Base-by-base conservation (phyloP, 2,797 vertebrate genomes). In the Caiman crocodilus region DNA sequence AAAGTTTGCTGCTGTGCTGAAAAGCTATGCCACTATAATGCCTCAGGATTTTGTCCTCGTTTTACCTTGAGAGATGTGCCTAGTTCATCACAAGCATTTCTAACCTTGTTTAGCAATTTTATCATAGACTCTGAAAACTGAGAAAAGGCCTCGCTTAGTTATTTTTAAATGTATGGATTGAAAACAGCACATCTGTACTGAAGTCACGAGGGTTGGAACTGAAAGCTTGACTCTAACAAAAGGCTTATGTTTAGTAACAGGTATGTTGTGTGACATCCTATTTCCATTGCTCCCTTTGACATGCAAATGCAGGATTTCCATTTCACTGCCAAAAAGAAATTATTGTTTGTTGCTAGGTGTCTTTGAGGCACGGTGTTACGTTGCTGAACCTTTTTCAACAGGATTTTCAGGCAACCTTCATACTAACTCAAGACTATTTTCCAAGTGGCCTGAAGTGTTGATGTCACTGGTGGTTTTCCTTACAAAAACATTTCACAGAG, bases 301-400 rank as follows among this genome's bases (percentile, higher is more conserved):
- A 90, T 58, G 76, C 32, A 93, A 96, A 87, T 77, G 55, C 87
- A 87, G 78, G 87, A 93, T 65, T 87, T 65, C 26, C 69, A 10
- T 75, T 26, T 42, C 82, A 95, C 11, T 73, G 23, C 50, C 32
- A 73, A 92, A 3, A 5, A 63, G 64, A 84, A 59, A 15, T 61
- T 85, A 76, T 13, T 79, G 50, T 26, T 88, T 79, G 50, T 26
- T 88, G 69, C 61, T 42, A 78, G 82, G 86, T n/a, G 58, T 79
- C 76, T 89, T 65, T 85, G 83, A 42, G 89, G 83, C 3, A 61
- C 57, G 69, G 80, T 21, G 69, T 32, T 56, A 93, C 85, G 76
- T 26, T 76, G 69, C 80, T 32, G 35, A 61, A 64, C 16, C 50
- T 90, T 84, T 85, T 58, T 26, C 5, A 50, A 50, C 9, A 73